Evolutionary conservation across 2,888 invertebrate species (phyloP).

Genomic region (Lutraria lutraria): DNA sequence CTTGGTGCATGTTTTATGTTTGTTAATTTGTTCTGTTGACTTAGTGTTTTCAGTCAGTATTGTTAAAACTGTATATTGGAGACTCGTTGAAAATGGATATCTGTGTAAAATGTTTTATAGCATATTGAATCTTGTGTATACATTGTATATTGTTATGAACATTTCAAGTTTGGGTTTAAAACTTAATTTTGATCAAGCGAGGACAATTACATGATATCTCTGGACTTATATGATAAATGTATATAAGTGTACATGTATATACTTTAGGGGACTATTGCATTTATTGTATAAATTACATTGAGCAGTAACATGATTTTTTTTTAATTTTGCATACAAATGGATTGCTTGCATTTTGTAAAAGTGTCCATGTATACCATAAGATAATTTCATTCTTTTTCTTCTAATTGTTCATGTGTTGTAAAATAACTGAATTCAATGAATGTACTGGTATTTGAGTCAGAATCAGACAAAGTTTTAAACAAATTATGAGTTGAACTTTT

Average conservation of each 20-base stretch:
- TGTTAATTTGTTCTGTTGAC: too few relatives aligned
- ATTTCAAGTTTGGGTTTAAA: background rate
- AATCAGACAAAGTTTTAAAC: background rate
- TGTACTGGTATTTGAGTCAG: background rate
- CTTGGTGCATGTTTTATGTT: too few relatives aligned
- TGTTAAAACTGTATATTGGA: too few relatives aligned
- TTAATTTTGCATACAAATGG: background rate
- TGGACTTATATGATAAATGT: background rate
- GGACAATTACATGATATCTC: background rate
- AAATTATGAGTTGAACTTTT: background rate
- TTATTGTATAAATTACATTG: background rate
- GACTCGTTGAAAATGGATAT: too few relatives aligned
- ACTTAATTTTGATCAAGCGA: background rate
- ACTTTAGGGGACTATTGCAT: background rate
- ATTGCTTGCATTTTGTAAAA: background rate
- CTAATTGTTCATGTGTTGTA: background rate
- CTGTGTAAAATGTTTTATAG: too few relatives aligned
- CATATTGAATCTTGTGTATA: too few relatives aligned
- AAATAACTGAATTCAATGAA: background rate
- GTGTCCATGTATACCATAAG: background rate
- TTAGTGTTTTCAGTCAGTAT: too few relatives aligned
- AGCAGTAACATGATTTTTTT: background rate
- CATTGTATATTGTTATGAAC: background rate
- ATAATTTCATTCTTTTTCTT: background rate
- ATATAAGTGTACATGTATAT: background rate